Conservation (phyloP, 2,797 vertebrate genomes). For the Falco biarmicus region DNA sequence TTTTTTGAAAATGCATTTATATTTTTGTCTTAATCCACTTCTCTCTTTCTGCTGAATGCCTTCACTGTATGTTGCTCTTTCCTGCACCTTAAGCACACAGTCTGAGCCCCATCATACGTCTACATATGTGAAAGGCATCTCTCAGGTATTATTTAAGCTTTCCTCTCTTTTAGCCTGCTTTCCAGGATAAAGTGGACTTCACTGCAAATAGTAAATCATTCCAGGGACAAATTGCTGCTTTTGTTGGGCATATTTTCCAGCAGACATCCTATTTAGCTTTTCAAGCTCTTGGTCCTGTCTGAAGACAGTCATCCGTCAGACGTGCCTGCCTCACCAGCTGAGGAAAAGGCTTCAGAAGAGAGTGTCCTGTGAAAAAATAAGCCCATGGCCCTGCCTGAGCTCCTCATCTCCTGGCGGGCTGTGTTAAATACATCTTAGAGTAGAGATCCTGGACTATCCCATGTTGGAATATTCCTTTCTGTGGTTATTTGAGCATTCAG, state of each 20-base stretch:
- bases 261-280: background rate
- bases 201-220: background rate
- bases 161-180: background rate
- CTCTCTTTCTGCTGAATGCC: background rate
- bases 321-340: background rate
- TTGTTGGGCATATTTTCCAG: background rate
- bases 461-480: background rate
- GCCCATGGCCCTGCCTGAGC: background rate
- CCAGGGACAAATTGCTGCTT: background rate
- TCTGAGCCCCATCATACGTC: background rate
- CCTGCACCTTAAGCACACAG: background rate
- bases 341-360: background rate
- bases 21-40: background rate
- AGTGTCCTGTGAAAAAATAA: background rate
- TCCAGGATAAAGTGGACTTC: background rate
- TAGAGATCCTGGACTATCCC: background rate
- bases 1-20: background rate
- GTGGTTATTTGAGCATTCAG: background rate
- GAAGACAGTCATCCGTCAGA: background rate
- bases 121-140: background rate
- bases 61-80: background rate
- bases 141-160: background rate
- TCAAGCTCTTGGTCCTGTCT: background rate
- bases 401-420: background rate
- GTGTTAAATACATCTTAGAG: background rate